Evolutionary conservation across 2,888 invertebrate genomes (phyloP), one percentile per base, ranked within the genome.

Genomic region (Pardosa pseudoannulata): DNA sequence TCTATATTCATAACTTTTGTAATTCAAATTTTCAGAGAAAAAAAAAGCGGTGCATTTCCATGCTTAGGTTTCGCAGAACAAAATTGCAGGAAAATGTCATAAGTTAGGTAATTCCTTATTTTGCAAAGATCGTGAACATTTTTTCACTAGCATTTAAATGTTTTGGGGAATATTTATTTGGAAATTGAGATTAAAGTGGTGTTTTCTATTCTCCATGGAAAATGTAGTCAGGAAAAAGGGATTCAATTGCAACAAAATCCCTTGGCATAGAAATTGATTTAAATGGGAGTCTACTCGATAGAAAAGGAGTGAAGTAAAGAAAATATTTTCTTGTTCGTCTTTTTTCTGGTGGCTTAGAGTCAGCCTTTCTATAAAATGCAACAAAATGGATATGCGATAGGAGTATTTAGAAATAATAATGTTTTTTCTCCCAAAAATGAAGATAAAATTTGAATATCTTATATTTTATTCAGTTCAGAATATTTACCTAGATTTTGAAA

Each of bases 11-110:
- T 62, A 46, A 7, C 56, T 23, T 68, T 78, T 78, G 68, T 68
- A 56, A 78, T 78, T 78, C 56, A 78, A 78, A 78, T 68, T 32
- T n/a, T 11, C 50, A 50, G 16, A 50, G 23, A 67, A 32, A 31
- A 16, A 16, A n/a, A n/a, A n/a, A n/a, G n/a, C n/a, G 19, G 19
- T n/a, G 32, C n/a, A 31, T 67, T 31, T 13, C 16, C 41, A 13
- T 46, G 2, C 41, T 46, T n/a, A 29, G 5, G 27, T 23, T 1
- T 27, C 64, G 16, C 7, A 16, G 73, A 56, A 36, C n/a, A 36
- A 32, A 29, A 50, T 65, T n/a, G 31, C 36, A 29, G 19, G 28
- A 67, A 75, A 65, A 75, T 29, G 27, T 64, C 75, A 75, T 75
- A 75, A 75, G 75, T 65, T 67, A 75, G n/a, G 27, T 39, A 13